Base-by-base conservation (phyloP, 2,797 vertebrate species). In the Leuciscus waleckii region DNA sequence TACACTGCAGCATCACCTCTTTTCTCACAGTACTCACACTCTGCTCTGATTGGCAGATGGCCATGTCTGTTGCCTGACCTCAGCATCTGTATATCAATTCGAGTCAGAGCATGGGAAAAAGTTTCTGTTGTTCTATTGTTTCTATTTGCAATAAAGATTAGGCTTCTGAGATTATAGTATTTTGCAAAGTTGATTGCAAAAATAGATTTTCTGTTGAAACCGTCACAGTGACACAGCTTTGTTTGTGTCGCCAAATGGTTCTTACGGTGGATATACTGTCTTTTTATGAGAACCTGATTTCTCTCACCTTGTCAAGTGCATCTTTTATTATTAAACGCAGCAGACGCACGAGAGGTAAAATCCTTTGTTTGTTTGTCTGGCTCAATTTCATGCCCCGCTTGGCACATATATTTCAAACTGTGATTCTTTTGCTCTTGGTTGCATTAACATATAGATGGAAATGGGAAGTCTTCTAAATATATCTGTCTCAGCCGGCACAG, bases 371-470 rank as follows among this genome's bases (percentile, higher is more conserved):
- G 79, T 84, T 69, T 92, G 93, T 91, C 92, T 91, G 85, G 92
- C 90, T 89, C 91, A 93, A 94, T 95, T 93, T 95, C 91, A 94
- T 89, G 92, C 91, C 87, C 63, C 82, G 90, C 78, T 91, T 88
- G 92, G 90, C 89, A 39, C 90, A 70, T 89, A 92, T 86, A 77
- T 86, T 69, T 94, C 91, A 91, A 79, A 85, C 92, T 91, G 90
- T 26, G 92, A 90, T 91, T 91, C 89, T 90, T 90, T 89, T 90
- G 93, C 92, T 93, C 89, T 92, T 90, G 87, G 87, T 89, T 89
- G 91, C 87, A 94, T 95, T 95, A 93, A 94, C 94, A 95, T 94
- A 94, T 95, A 95, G 92, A 95, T 95, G 91, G 90, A 94, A 94
- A 93, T 91, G 83, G 92, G 85, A 92, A 86, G 92, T 90, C 83